These are phyloP conservation scores for Gorsachius magnificus DNA, from an alignment of 2,797 vertebrate genomes.

Conservation along the genomic window DNA sequence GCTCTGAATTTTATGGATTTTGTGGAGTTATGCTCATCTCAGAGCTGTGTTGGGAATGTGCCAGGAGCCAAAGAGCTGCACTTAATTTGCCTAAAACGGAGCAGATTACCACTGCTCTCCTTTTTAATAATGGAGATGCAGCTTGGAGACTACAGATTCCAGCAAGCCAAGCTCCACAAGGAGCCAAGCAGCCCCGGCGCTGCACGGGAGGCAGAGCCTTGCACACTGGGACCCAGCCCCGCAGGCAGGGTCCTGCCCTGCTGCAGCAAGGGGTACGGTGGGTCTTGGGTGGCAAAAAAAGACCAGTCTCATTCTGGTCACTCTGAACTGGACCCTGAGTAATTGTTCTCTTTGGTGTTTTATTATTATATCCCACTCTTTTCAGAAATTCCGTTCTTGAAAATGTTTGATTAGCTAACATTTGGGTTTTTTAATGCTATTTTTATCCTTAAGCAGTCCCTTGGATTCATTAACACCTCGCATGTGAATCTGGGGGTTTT, in stretches of 20 bases:
- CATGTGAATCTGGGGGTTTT: background rate
- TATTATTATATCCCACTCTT: background rate
- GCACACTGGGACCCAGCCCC: background rate
- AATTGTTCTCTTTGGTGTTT: background rate
- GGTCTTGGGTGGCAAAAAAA: background rate
- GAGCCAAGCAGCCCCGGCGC: background rate
- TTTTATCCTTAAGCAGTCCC: conserved; percentile 38
- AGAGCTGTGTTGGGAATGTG: background rate
- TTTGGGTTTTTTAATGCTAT: background rate
- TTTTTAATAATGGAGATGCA: conserved; percentile 36
- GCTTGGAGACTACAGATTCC: conserved; percentile 57
- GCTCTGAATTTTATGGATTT: conserved; percentile 23
- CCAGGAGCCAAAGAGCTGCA: conserved; percentile 49
- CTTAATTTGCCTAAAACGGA: conserved; percentile 61
- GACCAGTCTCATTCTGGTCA: background rate
- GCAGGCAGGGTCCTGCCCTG: background rate
- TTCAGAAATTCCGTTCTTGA: background rate
- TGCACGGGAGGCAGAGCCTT: background rate
- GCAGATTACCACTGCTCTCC: conserved; percentile 47
- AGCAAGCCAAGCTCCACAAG: background rate
- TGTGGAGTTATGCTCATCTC: conserved; percentile 39
- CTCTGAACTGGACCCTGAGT: background rate
- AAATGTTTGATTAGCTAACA: background rate
- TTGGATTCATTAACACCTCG: conserved; percentile 28
- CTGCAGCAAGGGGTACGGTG: background rate